These are phyloP conservation scores for Arctia plantaginis DNA, from an alignment of 2,888 invertebrate species.

Conservation along the genomic window DNA sequence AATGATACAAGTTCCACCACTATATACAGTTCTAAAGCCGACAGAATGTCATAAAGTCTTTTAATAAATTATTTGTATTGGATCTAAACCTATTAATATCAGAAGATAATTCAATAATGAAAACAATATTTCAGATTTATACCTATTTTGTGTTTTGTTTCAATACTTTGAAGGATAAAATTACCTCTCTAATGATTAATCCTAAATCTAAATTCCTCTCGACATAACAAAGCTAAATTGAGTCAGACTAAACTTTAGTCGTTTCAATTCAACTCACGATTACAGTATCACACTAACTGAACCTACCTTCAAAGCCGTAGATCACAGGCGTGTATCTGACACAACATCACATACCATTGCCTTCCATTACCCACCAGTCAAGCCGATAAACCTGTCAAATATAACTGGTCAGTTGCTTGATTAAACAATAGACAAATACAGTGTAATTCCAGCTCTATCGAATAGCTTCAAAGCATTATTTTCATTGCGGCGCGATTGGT, in stretches of 20 bases:
- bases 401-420: constrained; percentile 55
- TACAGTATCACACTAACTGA: constrained; percentile 7
- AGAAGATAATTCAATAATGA: neutral
- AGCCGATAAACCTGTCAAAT: constrained; percentile 62
- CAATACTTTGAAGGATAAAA: neutral
- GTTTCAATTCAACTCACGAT: constrained; percentile 16
- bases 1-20: too few relatives aligned
- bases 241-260: neutral
- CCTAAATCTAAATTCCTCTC: neutral
- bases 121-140: neutral
- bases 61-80: too few relatives aligned
- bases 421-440: constrained; percentile 45
- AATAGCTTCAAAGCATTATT: constrained; percentile 8
- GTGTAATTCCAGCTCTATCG: constrained; percentile 1
- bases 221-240: neutral
- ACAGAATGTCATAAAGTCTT: too few relatives aligned
- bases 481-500: constrained; percentile 4
- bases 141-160: neutral
- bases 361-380: constrained; percentile 46
- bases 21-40: too few relatives aligned
- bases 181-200: neutral
- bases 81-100: neutral
- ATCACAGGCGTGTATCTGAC: constrained; percentile 36
- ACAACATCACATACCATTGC: constrained; percentile 40
- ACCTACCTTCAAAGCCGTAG: constrained; percentile 26